Base-by-base conservation (phyloP, 1,140 invertebrate genomes). In the Drosophila ambigua region DNA sequence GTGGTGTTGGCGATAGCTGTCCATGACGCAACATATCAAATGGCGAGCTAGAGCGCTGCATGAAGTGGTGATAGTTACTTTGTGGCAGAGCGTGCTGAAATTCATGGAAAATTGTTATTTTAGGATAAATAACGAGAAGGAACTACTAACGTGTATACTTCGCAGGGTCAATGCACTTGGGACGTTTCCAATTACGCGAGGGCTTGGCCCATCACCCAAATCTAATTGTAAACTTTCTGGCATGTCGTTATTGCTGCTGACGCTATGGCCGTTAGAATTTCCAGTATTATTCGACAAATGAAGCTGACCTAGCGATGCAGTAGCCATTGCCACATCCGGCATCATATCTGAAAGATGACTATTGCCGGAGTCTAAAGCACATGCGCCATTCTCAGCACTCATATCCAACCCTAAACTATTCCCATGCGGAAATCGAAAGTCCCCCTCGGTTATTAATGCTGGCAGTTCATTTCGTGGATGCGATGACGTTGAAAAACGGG, bases 261-360 rank as follows among this genome's bases (percentile, higher is more conserved):
- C 57, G 15, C 62, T 48, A 9, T 74, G 60, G n/a, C n/a, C 60
- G 20, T 23, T 64, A 20, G 46, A 48, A 64, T 53, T 82, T 24
- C 44, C 35, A 7, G 52, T 52, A n/a, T 57, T 72, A 31, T 64
- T 64, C 51, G 68, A 72, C 23, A 92, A 68, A 77, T 95, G 94
- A 52, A 96, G 92, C 66, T 95, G 95, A 11, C 94, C 94, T 44
- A 96, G 93, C 0, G 95, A 95, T 2, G 95, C 94, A 0, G 96
- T 96, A 35, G 96, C 96, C 95, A 97, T 96, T n/a, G 96, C 96
- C 50, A 97, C 96, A 91, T 97, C 96, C 2, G 96, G 96, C 95
- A 97, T 97, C 77, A 96, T 95, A 71, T 96, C 96, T 52, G 96
- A 97, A 39, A 97, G 92, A 78, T 95, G 95, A 26, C 95, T 94